Evolutionary conservation across 2,113 vertebrate species (phyloP).

Genomic region (Ochotona princeps): DNA sequence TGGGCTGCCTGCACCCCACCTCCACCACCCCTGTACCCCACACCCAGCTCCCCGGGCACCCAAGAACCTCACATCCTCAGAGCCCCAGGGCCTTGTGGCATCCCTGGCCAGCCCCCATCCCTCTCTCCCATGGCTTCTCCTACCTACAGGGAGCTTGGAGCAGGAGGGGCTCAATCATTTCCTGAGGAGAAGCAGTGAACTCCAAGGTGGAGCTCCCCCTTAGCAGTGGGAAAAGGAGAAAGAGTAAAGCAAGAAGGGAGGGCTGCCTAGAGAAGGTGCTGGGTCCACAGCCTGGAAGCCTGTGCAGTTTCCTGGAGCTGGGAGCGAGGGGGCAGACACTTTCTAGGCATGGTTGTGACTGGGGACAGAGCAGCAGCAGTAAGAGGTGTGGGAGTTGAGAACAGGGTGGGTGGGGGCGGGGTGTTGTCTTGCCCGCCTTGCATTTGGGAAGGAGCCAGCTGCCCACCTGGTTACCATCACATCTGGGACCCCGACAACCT

Average conservation of each 20-base stretch:
- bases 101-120: too few relatives aligned
- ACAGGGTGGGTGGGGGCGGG: too few relatives aligned
- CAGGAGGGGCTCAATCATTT: accelerated
- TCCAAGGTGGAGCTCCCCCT: not conserved
- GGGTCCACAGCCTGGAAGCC: not conserved
- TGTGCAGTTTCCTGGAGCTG: not conserved
- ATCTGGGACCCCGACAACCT: not conserved
- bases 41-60: not conserved
- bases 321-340: not conserved
- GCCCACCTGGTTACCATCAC: not conserved
- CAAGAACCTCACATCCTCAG: not conserved
- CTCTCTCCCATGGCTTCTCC: not conserved
- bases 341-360: not conserved
- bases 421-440: not conserved
- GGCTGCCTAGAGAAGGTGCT: constrained; percentile 41
- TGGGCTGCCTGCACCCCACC: accelerated
- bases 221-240: not conserved
- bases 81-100: not conserved
- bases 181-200: not conserved
- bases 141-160: not conserved
- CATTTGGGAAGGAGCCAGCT: not conserved
- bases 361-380: not conserved
- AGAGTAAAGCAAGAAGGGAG: not conserved
- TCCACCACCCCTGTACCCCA: not conserved
- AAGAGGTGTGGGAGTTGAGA: not conserved